These are phyloP conservation scores for Coryphaenoides rupestris DNA, from an alignment of 2,113 vertebrate genomes.

Conservation along the genomic window DNA sequence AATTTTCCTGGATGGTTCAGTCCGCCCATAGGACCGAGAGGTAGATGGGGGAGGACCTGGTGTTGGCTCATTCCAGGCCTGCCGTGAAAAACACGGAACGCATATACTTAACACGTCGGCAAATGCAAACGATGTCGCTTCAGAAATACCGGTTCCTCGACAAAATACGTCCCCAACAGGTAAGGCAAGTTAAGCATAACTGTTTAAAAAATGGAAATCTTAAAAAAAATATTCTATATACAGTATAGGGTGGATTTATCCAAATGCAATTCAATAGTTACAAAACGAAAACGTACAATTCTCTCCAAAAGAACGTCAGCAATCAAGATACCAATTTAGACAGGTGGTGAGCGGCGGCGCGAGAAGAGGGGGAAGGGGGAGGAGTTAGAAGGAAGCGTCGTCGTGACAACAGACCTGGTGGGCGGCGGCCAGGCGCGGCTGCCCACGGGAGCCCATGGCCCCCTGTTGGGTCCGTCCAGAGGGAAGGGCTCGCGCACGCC, in stretches of 20 bases:
- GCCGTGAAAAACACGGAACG: neutral
- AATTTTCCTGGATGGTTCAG: slow-evolving; percentile 79
- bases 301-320: too few relatives aligned
- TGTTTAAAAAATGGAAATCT: too few relatives aligned
- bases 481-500: slow-evolving; percentile 85
- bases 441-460: slow-evolving; percentile 79
- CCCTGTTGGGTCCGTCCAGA: slow-evolving; percentile 81
- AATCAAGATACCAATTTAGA: too few relatives aligned
- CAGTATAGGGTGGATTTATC: too few relatives aligned
- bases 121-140: neutral
- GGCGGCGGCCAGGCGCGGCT: slow-evolving; percentile 80
- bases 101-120: neutral
- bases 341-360: too few relatives aligned
- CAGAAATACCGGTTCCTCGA: too few relatives aligned
- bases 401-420: slow-evolving; percentile 73
- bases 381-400: slow-evolving; percentile 16
- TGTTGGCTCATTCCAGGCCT: slow-evolving; percentile 80
- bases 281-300: too few relatives aligned
- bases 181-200: too few relatives aligned
- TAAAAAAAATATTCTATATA: too few relatives aligned
- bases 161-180: too few relatives aligned
- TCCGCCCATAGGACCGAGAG: slow-evolving; percentile 74
- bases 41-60: slow-evolving; percentile 74
- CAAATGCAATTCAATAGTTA: too few relatives aligned
- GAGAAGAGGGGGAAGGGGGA: too few relatives aligned